These are phyloP conservation scores for Thysanoteuthis rhombus DNA, from an alignment of 2,888 invertebrate species.

Conservation along the genomic window DNA sequence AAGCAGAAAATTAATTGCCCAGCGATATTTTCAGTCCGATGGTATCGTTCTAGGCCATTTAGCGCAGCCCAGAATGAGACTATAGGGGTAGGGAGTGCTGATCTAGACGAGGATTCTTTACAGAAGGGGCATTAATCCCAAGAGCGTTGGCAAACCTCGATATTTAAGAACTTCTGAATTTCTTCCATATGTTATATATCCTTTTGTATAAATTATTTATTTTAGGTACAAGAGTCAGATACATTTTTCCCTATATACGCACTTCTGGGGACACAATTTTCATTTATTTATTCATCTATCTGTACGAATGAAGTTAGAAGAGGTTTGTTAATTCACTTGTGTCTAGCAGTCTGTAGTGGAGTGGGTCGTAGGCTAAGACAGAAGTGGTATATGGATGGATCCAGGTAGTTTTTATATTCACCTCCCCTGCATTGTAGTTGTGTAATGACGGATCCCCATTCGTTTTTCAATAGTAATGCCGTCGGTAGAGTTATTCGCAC, in stretches of 20 bases:
- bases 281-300: too few species aligned
- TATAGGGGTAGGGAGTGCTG: not conserved
- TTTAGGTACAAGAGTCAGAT: not conserved
- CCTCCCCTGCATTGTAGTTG: too few species aligned
- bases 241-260: not conserved
- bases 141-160: not conserved
- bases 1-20: not conserved
- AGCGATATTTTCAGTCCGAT: not conserved
- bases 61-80: not conserved
- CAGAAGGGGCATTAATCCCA: not conserved
- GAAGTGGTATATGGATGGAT: too few species aligned
- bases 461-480: too few species aligned
- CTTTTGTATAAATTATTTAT: not conserved
- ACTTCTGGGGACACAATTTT: not conserved
- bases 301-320: too few species aligned
- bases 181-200: not conserved
- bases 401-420: too few species aligned
- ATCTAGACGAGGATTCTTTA: not conserved
- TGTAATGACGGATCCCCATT: too few species aligned
- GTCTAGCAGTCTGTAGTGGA: too few species aligned
- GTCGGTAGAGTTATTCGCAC: too few species aligned
- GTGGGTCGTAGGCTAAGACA: too few species aligned
- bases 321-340: too few species aligned
- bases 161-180: not conserved
- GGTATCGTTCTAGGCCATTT: not conserved